Evolutionary conservation across 2,797 vertebrate genomes (phyloP).

Genomic region (Cirrhinus molitorella): DNA sequence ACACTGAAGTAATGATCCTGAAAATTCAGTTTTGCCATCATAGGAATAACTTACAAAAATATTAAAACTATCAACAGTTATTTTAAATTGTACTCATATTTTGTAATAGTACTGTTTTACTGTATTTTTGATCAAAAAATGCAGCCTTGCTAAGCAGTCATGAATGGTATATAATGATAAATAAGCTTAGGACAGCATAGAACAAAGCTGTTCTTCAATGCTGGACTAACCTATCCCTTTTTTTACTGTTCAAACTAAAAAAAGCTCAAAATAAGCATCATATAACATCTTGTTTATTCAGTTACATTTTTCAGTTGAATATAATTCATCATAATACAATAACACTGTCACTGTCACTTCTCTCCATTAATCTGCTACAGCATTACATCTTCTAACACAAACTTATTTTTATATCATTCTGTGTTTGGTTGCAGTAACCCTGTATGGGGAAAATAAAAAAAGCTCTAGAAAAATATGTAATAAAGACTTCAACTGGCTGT

Average conservation of each 20-base stretch:
- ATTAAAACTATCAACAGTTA: neutral
- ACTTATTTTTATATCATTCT: neutral
- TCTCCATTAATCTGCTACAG: neutral
- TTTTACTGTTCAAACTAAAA: neutral
- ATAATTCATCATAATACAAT: constrained; percentile 10
- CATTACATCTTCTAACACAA: constrained; percentile 1
- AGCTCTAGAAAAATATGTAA: constrained; percentile 12
- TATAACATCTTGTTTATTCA: neutral
- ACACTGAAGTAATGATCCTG: neutral
- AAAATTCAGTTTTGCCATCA: neutral
- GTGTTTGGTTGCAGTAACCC: neutral
- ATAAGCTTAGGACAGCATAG: neutral
- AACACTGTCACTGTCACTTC: neutral
- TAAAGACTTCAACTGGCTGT: constrained; percentile 22
- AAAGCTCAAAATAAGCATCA: neutral
- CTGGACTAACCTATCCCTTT: neutral
- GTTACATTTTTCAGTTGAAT: neutral
- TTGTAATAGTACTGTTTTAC: neutral
- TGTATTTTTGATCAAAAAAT: neutral
- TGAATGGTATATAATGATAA: neutral
- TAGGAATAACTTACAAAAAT: neutral
- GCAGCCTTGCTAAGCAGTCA: neutral
- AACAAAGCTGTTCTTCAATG: neutral
- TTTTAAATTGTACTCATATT: neutral
- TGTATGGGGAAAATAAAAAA: constrained; percentile 3